Conservation (phyloP, 1,140 invertebrate species). For the Copidosoma floridanum region DNA sequence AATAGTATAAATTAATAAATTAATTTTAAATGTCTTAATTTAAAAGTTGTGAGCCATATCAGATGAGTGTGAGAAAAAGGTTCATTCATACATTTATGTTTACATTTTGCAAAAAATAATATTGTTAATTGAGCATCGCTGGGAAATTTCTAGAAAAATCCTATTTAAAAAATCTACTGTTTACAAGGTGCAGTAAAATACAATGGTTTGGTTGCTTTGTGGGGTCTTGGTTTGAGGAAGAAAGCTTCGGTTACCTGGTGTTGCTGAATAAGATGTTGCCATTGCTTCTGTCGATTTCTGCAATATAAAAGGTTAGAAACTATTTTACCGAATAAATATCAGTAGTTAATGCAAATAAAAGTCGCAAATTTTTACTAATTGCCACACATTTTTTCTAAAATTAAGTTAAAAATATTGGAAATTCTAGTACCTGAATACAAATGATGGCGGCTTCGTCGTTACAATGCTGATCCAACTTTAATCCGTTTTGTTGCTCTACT, state of each 20-base stretch:
- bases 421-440: slow-evolving; percentile 13
- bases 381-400: too few species aligned
- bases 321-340: not conserved
- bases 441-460: slow-evolving; percentile 3
- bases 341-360: too few species aligned
- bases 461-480: slow-evolving; percentile 4
- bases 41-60: too few species aligned
- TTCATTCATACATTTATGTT: slow-evolving; percentile 19
- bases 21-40: too few species aligned
- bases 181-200: slow-evolving; percentile 54
- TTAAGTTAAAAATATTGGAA: too few species aligned
- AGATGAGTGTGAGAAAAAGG: slow-evolving; percentile 1
- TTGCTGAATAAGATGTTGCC: slow-evolving; percentile 32
- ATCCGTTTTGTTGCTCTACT: slow-evolving; percentile 1
- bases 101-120: too few species aligned
- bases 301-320: slow-evolving; percentile 24
- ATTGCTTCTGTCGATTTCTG: slow-evolving; percentile 39
- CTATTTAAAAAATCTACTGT: slow-evolving; percentile 25
- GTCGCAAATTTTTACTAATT: too few species aligned
- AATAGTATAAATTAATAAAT: too few species aligned
- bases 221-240: slow-evolving; percentile 43
- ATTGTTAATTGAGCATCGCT: slow-evolving; percentile 5
- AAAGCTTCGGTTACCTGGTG: slow-evolving; percentile 51
- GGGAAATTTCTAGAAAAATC: not conserved
- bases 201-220: slow-evolving; percentile 43